Evolutionary conservation across 2,888 invertebrate genomes (phyloP), one percentile per base, ranked within the genome.

Genomic region (Villa cingulata): DNA sequence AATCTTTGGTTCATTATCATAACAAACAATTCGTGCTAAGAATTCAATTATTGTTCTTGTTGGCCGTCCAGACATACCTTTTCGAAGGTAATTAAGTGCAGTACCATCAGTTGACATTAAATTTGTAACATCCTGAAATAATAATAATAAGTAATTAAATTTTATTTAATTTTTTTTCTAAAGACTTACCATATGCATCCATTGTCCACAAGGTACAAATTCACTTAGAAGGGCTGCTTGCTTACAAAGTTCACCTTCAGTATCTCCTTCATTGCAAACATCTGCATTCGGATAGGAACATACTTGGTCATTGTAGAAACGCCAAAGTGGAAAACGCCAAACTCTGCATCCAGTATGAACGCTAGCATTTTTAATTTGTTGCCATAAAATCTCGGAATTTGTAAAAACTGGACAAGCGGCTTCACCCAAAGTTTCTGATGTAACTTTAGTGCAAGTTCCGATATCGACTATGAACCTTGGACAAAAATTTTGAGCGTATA

Each of bases 291-390:
- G 57, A 36, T 66, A 63, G 55, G 73, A 68, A 27, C 70, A 74
- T 12, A 80, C 50, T 73, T 79, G 72, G 38, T 75, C 73, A 39
- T 74, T 75, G 63, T 81, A 89, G 62, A 79, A 80, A 41, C 77
- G 72, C 78, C 84, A 87, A n/a, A 90, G 65, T 0, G 89, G 89
- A 74, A 88, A 80, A 48, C 86, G 70, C 86, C 86, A 88, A 1
- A 87, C 74, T 36, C 87, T 68, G 62, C 87, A 86, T 0, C 88
- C 88, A 0, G 85, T 81, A 53, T 76, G 74, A 57, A 74, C 72
- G 44, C 83, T 80, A 14, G 86, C 84, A 54, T 77, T 70, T 56
- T 80, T 74, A 57, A 85, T 68, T 53, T 75, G 74, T 53, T 77
- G 71, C 76, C 78, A 86, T n/a, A 85, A 62, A 16, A 75, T 74